Base-by-base conservation (phyloP, 2,888 invertebrate species). In the Heliconius ethilla region DNA sequence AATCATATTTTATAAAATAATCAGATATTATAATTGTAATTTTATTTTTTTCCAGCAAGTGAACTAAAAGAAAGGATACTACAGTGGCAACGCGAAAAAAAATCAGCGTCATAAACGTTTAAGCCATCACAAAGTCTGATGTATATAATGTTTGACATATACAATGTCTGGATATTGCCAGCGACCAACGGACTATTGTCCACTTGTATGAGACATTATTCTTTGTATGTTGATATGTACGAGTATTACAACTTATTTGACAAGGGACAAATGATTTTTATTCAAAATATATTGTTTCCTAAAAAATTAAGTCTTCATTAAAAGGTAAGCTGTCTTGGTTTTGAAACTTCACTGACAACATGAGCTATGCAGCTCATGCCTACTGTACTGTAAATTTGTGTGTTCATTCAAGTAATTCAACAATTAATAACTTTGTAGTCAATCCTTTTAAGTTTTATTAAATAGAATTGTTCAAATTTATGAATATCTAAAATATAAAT, bases 61-160 rank as follows among this genome's bases (percentile, higher is more conserved):
- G 98, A 98, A 86, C 94, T 99, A 82, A 98, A 98, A 92, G 96
- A 97, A 88, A 96, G 96, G 87, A 99, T 99, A 89, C 95, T 96
- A 84, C 96, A 96, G 86, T 99, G 98, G 99, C 98, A 98, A 89
- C 96, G 96, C 82, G 97, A 97, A 87, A 97, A 97, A 91, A 95
- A 95, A 75, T 87, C 94, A 75, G 88, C 94, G 80, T 92, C 92
- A 76, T 92, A 92, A 89, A 85, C 85, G 83, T 85, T 84, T 82
- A 87, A 86, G 89, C 90, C 89, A 91, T 90, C 84, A 84, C 82
- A 86, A 86, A 93, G 92, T 92, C 92, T 94, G 92, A 94, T 93
- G 93, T 94, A 93, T 89, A 92, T 92, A 92, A 87, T 86, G 83
- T 88, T 90, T 89, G 84, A 85, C 88, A 87, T 87, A 88, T 90